Percentiles rank a stretch among this genome's conserved stretches.
phyloP scores from a whole-genome alignment of 2,113 vertebrate genomes.

The Telmatochromis sp. region DNA sequence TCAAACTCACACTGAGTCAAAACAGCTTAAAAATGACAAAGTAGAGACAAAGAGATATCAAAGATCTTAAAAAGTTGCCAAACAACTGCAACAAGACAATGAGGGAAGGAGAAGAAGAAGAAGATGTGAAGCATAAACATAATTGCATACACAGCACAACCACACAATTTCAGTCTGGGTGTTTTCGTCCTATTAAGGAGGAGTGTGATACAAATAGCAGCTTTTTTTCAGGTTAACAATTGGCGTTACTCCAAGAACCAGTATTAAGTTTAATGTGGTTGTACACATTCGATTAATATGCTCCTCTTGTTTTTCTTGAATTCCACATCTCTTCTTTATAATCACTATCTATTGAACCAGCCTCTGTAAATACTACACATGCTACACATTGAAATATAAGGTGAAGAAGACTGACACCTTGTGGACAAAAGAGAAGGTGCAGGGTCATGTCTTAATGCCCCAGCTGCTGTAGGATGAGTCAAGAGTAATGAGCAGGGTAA shows the following conservation, averaged over 20 bases:
- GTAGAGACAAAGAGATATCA: not conserved
- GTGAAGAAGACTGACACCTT: not conserved
- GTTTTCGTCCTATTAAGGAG: not conserved
- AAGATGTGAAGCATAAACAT: not conserved
- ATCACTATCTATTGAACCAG: not conserved
- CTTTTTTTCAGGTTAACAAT: not conserved
- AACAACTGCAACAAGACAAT: not conserved
- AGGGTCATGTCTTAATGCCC: not conserved
- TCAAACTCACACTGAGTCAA: not conserved
- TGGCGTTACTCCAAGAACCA: not conserved
- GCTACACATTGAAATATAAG: too few relatives aligned
- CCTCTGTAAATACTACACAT: not conserved
- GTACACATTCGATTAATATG: not conserved
- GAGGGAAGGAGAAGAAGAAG: not conserved
- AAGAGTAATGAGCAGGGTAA: conserved; percentile 1
- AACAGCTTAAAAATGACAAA: not conserved
- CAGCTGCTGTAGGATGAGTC: conserved; percentile 22
- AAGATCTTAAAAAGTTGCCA: not conserved
- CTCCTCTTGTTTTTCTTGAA: not conserved
- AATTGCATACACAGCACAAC: not conserved
- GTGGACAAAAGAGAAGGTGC: conserved; percentile 17
- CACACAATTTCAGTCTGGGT: not conserved
- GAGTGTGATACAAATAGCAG: not conserved
- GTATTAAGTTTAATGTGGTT: not conserved
- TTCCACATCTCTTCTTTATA: not conserved